phyloP scores from a whole-genome alignment of 2,888 invertebrate species.

The Hemaris fuciformis region DNA sequence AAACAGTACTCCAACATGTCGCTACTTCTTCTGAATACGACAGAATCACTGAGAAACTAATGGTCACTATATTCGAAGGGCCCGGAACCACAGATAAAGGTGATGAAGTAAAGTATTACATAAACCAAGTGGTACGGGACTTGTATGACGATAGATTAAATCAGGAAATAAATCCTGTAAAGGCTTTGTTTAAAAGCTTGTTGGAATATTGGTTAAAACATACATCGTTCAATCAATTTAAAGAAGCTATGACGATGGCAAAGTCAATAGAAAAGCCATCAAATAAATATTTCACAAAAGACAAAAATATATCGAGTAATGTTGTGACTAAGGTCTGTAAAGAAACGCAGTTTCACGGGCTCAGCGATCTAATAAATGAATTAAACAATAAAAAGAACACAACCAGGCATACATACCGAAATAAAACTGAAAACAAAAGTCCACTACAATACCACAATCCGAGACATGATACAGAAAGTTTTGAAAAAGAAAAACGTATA shows the following conservation, averaged over 20 bases:
- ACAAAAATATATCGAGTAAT: conserved; percentile 51
- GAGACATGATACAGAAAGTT: conserved; percentile 43
- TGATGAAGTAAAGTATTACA: conserved; percentile 37
- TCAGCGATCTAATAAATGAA: conserved; percentile 31
- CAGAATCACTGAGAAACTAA: conserved; percentile 53
- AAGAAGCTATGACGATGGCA: conserved; percentile 38
- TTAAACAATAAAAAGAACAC: conserved; percentile 21
- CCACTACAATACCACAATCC: conserved; percentile 24
- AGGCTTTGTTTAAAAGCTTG: conserved; percentile 56
- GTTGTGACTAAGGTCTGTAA: conserved; percentile 38
- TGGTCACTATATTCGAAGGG: conserved; percentile 49
- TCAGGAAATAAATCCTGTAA: conserved; percentile 49
- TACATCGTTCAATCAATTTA: conserved; percentile 38
- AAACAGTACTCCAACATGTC: conserved; percentile 41
- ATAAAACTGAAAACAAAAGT: conserved; percentile 18
- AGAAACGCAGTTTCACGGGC: conserved; percentile 51
- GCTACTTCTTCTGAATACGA: conserved; percentile 47
- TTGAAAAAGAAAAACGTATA: conserved; percentile 55
- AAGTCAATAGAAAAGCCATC: conserved; percentile 52
- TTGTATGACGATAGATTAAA: conserved; percentile 48
- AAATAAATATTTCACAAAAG: conserved; percentile 49
- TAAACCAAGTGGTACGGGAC: conserved; percentile 56
- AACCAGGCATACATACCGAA: conserved; percentile 17
- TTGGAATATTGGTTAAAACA: conserved; percentile 65
- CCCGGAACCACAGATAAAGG: conserved; percentile 24